Percentiles rank a stretch among this genome's conserved stretches.
These are phyloP conservation scores for Paramisgurnus dabryanus DNA, from an alignment of 2,113 vertebrate genomes.

Conservation along the genomic window DNA sequence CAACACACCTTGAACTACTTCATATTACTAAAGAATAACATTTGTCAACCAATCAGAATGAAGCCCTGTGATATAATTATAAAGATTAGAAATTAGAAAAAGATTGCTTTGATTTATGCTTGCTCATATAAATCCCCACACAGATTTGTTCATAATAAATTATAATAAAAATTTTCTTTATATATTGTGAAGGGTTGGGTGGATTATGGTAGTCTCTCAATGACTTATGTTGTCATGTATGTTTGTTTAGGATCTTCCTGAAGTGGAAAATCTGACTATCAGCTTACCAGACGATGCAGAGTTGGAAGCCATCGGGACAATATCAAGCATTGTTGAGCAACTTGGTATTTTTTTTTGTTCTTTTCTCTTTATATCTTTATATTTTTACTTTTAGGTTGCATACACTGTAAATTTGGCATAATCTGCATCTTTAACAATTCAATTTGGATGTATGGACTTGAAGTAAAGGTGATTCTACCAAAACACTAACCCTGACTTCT, in stretches of 20 bases:
- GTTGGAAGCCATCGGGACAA: conserved; percentile 42
- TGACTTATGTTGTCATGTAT: not conserved
- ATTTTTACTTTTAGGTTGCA: not conserved
- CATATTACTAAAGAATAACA: too few species aligned
- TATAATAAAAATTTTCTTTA: too few species aligned
- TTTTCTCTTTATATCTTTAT: too few species aligned
- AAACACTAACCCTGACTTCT: not conserved
- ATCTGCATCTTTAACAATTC: not conserved
- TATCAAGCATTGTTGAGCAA: conserved; percentile 51
- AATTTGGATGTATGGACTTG: not conserved
- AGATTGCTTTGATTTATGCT: too few species aligned
- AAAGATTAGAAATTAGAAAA: too few species aligned
- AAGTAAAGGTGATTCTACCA: not conserved
- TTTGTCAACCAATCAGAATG: too few species aligned
- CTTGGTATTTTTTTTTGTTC: conserved; percentile 36
- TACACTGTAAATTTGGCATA: too few species aligned
- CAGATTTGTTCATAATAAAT: too few species aligned
- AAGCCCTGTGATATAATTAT: too few species aligned
- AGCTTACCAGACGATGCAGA: conserved; percentile 41
- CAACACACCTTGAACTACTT: too few species aligned
- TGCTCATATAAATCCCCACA: too few species aligned
- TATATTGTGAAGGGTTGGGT: too few species aligned
- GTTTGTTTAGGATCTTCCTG: conserved; percentile 49
- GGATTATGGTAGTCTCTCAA: not conserved
- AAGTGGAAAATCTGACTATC: conserved; percentile 49